Base-by-base conservation (phyloP, 2,113 vertebrate species). In the Tragelaphus strepsiceros region DNA sequence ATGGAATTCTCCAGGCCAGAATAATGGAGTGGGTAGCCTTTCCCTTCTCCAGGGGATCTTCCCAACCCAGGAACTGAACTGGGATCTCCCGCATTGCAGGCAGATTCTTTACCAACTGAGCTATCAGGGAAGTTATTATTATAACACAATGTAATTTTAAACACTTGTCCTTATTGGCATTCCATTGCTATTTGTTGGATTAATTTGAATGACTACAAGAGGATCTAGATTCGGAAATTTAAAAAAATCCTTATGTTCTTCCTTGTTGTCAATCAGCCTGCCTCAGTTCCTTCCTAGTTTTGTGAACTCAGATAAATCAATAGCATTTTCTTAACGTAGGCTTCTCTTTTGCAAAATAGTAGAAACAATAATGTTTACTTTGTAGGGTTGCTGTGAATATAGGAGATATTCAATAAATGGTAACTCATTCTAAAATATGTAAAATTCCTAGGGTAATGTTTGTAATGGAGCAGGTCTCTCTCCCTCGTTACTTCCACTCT, bases 331-430 rank as follows among this genome's bases (percentile, higher is more conserved):
- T 93, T 74, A 94, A 67, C 1, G 32, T 74, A 22, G 4, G 14
- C 54, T 93, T 90, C 61, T 92, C 67, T 46, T 62, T 56, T 94
- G 35, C 88, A 87, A 96, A 90, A 94, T 24, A 53, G 46, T 39
- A 3, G 22, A 77, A 90, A 32, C 77, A 90, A 32, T n/a, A 81
- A 81, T 90, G 78, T n/a, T 82, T 86, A 62, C 21, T 17, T 96
- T 35, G 43, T 13, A 90, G 7, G 9, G 64, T 46, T 58, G 32
- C 39, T 43, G 30, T 49, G 43, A 56, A 53, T 85, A 81, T 53
- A 93, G n/a, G 14, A 86, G 71, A 88, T 53, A 67, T 2, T 39
- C 7, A 39, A 15, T 19, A 88, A 54, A 24, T 92, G 24, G 39
- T 56, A 56, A 92, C 49, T 88, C 59, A 32, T 28, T 62, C 67